phyloP scores from a whole-genome alignment of 2,113 vertebrate genomes.

The Phasianus colchicus region DNA sequence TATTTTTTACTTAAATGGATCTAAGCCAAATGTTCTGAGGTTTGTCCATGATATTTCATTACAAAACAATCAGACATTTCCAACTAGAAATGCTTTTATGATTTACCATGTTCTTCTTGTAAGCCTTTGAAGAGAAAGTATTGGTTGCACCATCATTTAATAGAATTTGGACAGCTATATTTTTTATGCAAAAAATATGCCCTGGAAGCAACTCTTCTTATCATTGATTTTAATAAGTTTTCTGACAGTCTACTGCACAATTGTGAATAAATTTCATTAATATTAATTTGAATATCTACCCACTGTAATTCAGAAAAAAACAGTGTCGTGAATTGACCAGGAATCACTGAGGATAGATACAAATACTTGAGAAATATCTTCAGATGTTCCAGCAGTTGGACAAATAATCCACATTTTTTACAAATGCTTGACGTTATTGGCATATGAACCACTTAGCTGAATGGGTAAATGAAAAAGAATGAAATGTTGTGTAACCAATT shows the following conservation, averaged over 20 bases:
- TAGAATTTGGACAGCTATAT: background rate
- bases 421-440: slow-evolving; percentile 41
- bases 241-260: background rate
- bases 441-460: slow-evolving; percentile 7
- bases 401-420: slow-evolving; percentile 18
- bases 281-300: background rate
- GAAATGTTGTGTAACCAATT: slow-evolving; percentile 42
- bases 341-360: background rate
- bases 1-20: background rate
- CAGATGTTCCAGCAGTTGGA: slow-evolving; percentile 20
- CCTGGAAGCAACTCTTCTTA: background rate
- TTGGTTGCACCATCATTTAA: background rate
- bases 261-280: background rate
- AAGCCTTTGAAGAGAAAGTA: background rate
- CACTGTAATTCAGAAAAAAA: background rate
- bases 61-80: background rate
- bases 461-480: background rate
- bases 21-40: background rate
- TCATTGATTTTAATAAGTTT: background rate
- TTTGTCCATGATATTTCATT: background rate
- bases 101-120: background rate
- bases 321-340: background rate
- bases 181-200: background rate
- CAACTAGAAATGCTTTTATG: background rate
- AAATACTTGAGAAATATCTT: slow-evolving; percentile 38